phyloP scores from a whole-genome alignment of 1,140 invertebrate genomes.

The Drosophila equinoxialis region DNA sequence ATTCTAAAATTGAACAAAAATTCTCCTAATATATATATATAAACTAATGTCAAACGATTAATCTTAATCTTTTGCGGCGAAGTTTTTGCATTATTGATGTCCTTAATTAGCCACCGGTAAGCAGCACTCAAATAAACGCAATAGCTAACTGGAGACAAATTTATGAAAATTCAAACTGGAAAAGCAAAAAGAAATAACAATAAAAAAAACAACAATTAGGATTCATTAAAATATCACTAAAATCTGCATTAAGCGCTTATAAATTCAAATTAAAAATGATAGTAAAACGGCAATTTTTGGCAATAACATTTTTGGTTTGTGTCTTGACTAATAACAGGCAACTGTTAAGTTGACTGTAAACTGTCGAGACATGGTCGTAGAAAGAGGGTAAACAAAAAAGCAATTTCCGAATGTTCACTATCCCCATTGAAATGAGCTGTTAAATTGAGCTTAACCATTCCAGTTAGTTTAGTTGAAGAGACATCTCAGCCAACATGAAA shows the following conservation, averaged over 20 bases:
- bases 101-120: conserved; percentile 37
- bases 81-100: conserved; percentile 22
- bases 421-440: too few relatives aligned
- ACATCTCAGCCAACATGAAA: too few relatives aligned
- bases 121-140: conserved; percentile 38
- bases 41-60: conserved; percentile 41
- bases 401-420: too few relatives aligned
- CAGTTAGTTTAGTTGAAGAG: too few relatives aligned
- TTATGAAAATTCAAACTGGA: conserved; percentile 17
- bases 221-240: conserved; percentile 52
- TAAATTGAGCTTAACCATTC: too few relatives aligned
- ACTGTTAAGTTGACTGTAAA: conserved; percentile 23
- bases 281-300: conserved; percentile 16
- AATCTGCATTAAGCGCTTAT: conserved; percentile 52
- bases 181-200: conserved; percentile 19
- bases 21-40: neutral
- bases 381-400: neutral
- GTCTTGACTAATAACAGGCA: conserved; percentile 28
- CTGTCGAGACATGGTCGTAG: neutral
- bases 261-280: conserved; percentile 42
- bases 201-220: conserved; percentile 26
- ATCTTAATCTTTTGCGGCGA: conserved; percentile 30
- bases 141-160: conserved; percentile 27
- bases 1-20: conserved; percentile 1
- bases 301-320: conserved; percentile 45